These are phyloP conservation scores for Nephotettix cincticeps DNA, from an alignment of 1,140 invertebrate species.

Conservation along the genomic window DNA sequence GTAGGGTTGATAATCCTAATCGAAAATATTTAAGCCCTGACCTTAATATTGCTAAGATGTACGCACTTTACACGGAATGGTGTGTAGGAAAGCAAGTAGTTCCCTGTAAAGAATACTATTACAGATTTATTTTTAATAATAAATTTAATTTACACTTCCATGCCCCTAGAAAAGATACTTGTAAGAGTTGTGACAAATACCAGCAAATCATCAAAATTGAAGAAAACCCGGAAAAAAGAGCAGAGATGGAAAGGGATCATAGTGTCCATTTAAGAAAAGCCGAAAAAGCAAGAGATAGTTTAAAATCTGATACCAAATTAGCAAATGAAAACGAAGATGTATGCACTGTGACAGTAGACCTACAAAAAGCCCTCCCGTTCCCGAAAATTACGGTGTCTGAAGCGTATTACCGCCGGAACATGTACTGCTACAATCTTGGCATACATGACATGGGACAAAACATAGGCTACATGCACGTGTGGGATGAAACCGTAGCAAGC, in stretches of 20 bases:
- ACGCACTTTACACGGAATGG: constrained; percentile 5
- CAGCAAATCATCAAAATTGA: background rate
- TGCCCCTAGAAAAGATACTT: constrained; percentile 28
- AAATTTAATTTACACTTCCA: constrained; percentile 27
- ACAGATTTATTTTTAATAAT: constrained; percentile 16
- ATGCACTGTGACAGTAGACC: constrained; percentile 6
- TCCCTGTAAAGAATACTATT: constrained; percentile 27
- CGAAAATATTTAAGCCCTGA: constrained; percentile 24
- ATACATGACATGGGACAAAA: constrained; percentile 32
- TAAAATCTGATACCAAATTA: constrained; percentile 4
- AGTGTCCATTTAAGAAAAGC: constrained; percentile 26
- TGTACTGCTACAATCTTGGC: constrained; percentile 34
- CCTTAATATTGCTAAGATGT: constrained; percentile 21
- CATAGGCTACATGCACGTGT: constrained; percentile 29
- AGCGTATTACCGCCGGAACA: constrained; percentile 33
- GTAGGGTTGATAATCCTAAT: constrained; percentile 18
- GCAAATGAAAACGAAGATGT: constrained; percentile 5
- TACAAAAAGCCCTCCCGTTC: constrained; percentile 30
- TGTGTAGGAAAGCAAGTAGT: constrained; percentile 15
- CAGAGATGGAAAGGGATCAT: constrained; percentile 18
- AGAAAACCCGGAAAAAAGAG: background rate
- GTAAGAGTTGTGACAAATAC: constrained; percentile 28
- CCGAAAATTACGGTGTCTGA: constrained; percentile 26
- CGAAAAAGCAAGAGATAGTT: constrained; percentile 8
- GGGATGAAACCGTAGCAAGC: constrained; percentile 29